phyloP scores from a whole-genome alignment of 2,797 vertebrate genomes.

The Iguana delicatissima region DNA sequence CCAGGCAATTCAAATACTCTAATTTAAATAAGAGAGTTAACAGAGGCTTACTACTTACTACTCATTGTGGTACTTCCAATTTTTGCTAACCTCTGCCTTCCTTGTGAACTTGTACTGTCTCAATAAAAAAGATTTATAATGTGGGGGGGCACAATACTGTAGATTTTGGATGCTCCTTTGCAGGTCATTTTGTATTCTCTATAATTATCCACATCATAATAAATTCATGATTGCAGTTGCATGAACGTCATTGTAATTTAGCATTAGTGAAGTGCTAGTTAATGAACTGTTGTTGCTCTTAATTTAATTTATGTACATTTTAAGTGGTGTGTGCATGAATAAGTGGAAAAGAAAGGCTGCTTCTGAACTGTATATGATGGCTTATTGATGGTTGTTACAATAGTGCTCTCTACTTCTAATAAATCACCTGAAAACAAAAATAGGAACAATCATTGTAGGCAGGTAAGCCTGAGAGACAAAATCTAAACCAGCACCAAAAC shows the following conservation, averaged over 20 bases:
- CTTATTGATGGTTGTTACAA: background rate
- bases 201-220: slow-evolving; percentile 71
- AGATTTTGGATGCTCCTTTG: slow-evolving; percentile 50
- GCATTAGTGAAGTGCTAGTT: slow-evolving; percentile 66
- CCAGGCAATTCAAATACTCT: too few relatives aligned
- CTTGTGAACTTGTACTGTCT: background rate
- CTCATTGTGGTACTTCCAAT: background rate
- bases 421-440: background rate
- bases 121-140: background rate
- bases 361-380: background rate
- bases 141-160: background rate
- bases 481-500: background rate
- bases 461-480: background rate
- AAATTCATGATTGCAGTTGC: slow-evolving; percentile 73
- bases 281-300: slow-evolving; percentile 37
- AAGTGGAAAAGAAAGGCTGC: slow-evolving; percentile 7
- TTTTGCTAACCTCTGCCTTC: background rate
- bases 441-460: background rate
- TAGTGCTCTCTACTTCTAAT: background rate
- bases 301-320: slow-evolving; percentile 9
- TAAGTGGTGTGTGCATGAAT: slow-evolving; percentile 30
- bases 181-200: slow-evolving; percentile 68
- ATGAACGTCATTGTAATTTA: slow-evolving; percentile 74
- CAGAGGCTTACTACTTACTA: background rate
- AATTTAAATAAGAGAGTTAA: too few relatives aligned